Conservation (phyloP, 2,113 vertebrate species). For the Albula glossodonta region DNA sequence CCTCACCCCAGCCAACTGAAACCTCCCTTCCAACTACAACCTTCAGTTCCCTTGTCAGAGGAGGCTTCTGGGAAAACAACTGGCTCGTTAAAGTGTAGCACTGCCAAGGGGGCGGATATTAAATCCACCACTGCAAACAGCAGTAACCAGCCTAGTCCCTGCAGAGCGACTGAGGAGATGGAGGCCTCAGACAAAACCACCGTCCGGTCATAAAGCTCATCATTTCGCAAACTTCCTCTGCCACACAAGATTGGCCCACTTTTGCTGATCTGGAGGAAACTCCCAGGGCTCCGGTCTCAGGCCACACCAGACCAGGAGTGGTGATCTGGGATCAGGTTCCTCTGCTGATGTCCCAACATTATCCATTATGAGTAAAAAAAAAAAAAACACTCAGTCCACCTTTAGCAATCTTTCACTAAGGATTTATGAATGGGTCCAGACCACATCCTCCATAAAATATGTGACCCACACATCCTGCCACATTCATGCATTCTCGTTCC, state of each 20-base stretch:
- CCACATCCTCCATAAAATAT: background rate
- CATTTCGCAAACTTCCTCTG: background rate
- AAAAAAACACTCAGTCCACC: background rate
- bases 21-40: background rate
- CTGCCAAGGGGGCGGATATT: background rate
- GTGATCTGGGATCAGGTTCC: background rate
- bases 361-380: background rate
- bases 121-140: background rate
- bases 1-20: no score
- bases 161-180: background rate
- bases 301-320: background rate
- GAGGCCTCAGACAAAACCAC: background rate
- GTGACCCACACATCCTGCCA: background rate
- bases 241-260: background rate
- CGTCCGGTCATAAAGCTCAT: background rate
- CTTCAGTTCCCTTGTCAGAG: background rate
- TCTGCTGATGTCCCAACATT: background rate
- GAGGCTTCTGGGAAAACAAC: slow-evolving; percentile 8
- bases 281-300: no score
- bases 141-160: background rate
- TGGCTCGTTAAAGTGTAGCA: background rate
- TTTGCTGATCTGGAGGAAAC: background rate
- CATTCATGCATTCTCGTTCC: background rate
- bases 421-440: background rate
- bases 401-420: background rate